A percentile compares a stretch with the other conserved stretches of the same genome.
phyloP scores from a whole-genome alignment of 2,113 vertebrate species.

The Poeciliopsis turrubarensis region DNA sequence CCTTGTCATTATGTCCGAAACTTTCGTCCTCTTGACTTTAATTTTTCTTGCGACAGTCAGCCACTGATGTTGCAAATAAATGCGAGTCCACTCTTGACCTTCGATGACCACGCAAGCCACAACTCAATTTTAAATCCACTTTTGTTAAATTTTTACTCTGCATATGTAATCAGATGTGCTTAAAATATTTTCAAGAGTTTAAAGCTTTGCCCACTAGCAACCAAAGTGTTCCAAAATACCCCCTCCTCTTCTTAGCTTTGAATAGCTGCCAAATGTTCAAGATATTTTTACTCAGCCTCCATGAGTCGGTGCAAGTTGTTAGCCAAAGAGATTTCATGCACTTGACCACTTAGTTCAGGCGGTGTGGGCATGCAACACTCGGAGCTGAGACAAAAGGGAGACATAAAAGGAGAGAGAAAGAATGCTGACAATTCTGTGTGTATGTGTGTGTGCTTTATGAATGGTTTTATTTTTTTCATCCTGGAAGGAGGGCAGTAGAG shows the following conservation, averaged over 20 bases:
- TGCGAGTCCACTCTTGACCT: conserved; percentile 39
- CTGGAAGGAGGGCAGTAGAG: conserved; percentile 17
- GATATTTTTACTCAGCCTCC: conserved; percentile 60
- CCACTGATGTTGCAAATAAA: conserved; percentile 60
- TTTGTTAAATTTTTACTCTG: conserved; percentile 19
- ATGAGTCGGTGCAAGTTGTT: conserved; percentile 57
- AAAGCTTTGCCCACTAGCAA: conserved; percentile 40
- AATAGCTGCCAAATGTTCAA: conserved; percentile 42
- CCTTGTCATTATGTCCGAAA: conserved; percentile 43
- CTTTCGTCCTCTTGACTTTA: conserved; percentile 48
- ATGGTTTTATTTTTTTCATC: not conserved
- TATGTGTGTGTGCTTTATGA: conserved; percentile 21
- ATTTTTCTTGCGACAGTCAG: conserved; percentile 52
- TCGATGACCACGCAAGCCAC: conserved; percentile 17
- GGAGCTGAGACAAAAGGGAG: conserved; percentile 15
- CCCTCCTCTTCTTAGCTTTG: conserved; percentile 48
- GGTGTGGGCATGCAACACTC: conserved; percentile 48
- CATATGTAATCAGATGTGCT: conserved; percentile 38
- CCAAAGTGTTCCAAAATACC: conserved; percentile 16
- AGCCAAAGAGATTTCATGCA: conserved; percentile 64
- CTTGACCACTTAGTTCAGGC: conserved; percentile 67
- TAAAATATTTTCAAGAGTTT: conserved; percentile 50
- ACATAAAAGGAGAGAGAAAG: conserved; percentile 10
- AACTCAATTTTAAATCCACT: conserved; percentile 28
- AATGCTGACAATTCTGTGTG: conserved; percentile 19